Conservation (phyloP, 2,113 vertebrate species). For the Lagopus leucura region DNA sequence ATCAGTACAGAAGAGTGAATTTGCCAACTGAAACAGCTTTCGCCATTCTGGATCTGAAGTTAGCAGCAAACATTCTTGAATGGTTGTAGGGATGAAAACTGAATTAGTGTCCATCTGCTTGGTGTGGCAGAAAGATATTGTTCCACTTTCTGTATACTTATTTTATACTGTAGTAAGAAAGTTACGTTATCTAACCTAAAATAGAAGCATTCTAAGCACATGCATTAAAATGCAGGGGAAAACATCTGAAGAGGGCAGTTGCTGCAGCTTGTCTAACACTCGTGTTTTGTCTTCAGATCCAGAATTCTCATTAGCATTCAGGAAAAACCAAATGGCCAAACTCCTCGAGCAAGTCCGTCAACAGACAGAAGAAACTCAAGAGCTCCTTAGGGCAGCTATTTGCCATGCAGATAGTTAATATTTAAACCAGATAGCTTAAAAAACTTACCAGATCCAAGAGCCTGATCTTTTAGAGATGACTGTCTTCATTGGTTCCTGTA, state of each 20-base stretch:
- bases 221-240: neutral
- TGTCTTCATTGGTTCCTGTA: neutral
- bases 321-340: conserved; percentile 46
- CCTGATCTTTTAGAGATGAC: neutral
- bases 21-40: neutral
- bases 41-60: neutral
- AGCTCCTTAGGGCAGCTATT: conserved; percentile 65
- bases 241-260: neutral
- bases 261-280: neutral
- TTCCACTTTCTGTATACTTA: neutral
- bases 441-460: neutral
- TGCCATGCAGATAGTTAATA: conserved; percentile 27
- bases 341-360: conserved; percentile 67
- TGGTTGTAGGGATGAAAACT: neutral
- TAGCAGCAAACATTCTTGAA: neutral
- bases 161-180: neutral
- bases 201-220: neutral
- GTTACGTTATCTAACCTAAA: neutral
- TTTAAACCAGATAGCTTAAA: neutral
- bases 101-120: neutral
- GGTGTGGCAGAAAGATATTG: neutral
- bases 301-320: conserved; percentile 67
- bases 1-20: neutral
- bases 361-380: conserved; percentile 74
- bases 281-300: conserved; percentile 58